phyloP scores from a whole-genome alignment of 1,140 invertebrate species.

The Cotesia vestalis region DNA sequence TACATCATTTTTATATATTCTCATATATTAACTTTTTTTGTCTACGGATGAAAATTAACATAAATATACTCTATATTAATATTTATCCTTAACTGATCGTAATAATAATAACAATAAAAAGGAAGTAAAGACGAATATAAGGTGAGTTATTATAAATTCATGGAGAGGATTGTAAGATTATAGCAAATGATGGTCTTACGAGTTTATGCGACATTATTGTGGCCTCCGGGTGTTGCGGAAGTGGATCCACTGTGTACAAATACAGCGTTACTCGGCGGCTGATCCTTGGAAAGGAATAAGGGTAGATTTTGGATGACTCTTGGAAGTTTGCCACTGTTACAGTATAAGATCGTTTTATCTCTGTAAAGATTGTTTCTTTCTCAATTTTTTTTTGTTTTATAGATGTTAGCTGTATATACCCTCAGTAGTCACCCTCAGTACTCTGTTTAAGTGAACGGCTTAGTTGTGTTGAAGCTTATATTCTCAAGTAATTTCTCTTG shows the following conservation, averaged over 20 bases:
- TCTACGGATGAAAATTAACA: too few species aligned
- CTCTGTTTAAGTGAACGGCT: too few species aligned
- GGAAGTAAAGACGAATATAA: not conserved
- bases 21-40: too few species aligned
- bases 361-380: conserved; percentile 2
- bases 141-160: conserved; percentile 7
- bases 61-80: too few species aligned
- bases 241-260: not conserved
- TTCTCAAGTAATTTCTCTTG: conserved; percentile 37
- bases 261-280: not conserved
- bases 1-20: too few species aligned
- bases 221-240: conserved; percentile 24
- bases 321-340: conserved; percentile 31
- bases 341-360: conserved; percentile 24
- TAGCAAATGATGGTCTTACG: conserved; percentile 10
- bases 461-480: conserved; percentile 11
- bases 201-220: conserved; percentile 19
- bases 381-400: not conserved
- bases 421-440: too few species aligned
- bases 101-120: not conserved
- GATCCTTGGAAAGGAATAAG: not conserved
- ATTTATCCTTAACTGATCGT: too few species aligned
- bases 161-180: not conserved
- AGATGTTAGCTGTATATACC: too few species aligned
- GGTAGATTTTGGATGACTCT: conserved; percentile 23